Evolutionary conservation across 2,888 invertebrate species (phyloP).

Genomic region (Rotaria macrura): DNA sequence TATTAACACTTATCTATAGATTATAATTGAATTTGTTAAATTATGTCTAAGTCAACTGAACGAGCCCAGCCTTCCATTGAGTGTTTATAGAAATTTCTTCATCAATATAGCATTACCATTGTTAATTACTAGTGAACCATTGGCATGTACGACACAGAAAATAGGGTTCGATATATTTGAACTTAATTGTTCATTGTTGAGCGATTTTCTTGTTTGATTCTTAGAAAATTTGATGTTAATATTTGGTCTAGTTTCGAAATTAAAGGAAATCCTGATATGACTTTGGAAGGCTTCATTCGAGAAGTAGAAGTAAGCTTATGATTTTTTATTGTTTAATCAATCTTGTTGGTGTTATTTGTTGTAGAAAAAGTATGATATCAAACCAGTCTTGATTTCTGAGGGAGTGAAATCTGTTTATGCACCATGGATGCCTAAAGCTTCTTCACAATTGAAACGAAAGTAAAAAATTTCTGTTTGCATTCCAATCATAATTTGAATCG

Average conservation of each 20-base stretch:
- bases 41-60: slow-evolving; percentile 51
- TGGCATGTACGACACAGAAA: slow-evolving; percentile 65
- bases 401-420: not conserved
- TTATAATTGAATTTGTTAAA: not conserved
- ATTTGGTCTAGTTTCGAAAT: slow-evolving; percentile 20
- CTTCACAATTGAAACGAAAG: slow-evolving; percentile 19
- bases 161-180: slow-evolving; percentile 33
- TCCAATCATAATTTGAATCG: no score
- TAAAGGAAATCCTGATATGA: slow-evolving; percentile 7
- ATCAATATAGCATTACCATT: slow-evolving; percentile 88
- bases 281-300: not conserved
- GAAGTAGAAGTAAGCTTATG: not conserved
- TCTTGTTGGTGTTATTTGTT: not conserved
- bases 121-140: slow-evolving; percentile 88
- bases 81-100: slow-evolving; percentile 82
- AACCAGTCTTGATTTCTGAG: not conserved
- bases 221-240: slow-evolving; percentile 15
- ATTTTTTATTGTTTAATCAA: no score
- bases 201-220: not conserved
- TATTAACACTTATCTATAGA: not conserved
- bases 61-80: slow-evolving; percentile 58
- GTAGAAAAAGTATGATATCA: slow-evolving; percentile 3
- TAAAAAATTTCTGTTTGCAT: no score
- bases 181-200: no score
- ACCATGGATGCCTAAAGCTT: slow-evolving; percentile 2